Base-by-base conservation (phyloP, 2,113 vertebrate species). In the Lampris incognitus region DNA sequence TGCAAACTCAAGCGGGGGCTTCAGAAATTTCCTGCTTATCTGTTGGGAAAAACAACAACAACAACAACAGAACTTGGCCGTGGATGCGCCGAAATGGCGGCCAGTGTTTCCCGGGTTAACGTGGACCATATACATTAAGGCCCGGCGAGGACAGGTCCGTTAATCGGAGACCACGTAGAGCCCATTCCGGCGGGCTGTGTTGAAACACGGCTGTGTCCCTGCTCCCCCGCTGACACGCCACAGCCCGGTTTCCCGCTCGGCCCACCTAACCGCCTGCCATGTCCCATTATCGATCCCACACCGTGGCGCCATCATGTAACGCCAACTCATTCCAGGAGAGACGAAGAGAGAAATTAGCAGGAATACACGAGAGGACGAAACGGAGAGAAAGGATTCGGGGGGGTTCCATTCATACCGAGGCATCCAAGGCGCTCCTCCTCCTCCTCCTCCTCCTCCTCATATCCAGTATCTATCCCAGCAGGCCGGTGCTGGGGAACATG, bases 381-480 rank as follows among this genome's bases (percentile, higher is more conserved):
- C 24, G 24, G 24, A 24, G 24, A 24, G 24, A 24, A 24, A 24
- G 24, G 24, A 24, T 24, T 24, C 24, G 24, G 39, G 5, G 51
- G 13, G 51, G 4, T 46, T 4, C 44, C 44, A 46, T 46, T 46
- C 55, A 60, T 49, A 52, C 8, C 42, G 60, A 54, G 44, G 51
- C 69, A 72, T 66, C 60, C 52, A 41, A 72, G 38, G 58, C 48
- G 57, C 48, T 51, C 44, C 55, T 62, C 6, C 37, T 65, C 24
- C 24, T 24, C 24, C 24, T 24, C 24, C 24, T 24, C 24, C 24
- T 24, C 24, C 24, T 62, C 6, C 37, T 65, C 76, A 72, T 70
- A 85, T 77, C 54, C 42, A 83, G 85, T 86, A 88, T 85, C 59
- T 83, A 72, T 74, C 70, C 49, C 24, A 74, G 58, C 74, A 74